Percentiles rank a stretch among this genome's conserved stretches.
Conservation (phyloP, 2,113 vertebrate genomes). For the Phylloscopus trochilus region DNA sequence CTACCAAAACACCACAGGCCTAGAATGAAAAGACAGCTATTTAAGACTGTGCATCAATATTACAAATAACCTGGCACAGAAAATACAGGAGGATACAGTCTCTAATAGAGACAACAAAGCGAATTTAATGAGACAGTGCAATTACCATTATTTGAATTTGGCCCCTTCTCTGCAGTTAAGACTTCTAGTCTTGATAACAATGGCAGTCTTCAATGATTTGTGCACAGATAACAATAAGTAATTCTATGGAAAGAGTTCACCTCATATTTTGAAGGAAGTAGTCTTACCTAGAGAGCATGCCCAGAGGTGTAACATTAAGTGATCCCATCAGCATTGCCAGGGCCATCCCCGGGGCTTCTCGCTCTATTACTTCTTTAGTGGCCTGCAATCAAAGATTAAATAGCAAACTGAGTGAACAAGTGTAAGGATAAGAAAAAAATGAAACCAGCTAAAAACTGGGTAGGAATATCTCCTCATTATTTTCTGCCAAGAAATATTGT, state of each 20-base stretch:
- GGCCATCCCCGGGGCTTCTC: conserved; percentile 97
- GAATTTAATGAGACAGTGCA: not conserved
- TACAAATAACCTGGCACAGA: not conserved
- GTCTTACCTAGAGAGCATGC: conserved; percentile 97
- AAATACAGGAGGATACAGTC: not conserved
- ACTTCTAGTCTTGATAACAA: not conserved
- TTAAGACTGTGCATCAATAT: not conserved
- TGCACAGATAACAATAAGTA: not conserved
- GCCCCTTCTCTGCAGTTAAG: not conserved
- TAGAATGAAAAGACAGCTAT: not conserved
- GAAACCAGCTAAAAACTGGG: conserved; percentile 32
- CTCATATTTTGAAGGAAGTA: conserved; percentile 17
- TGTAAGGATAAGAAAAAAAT: conserved; percentile 19
- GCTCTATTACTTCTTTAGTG: conserved; percentile 98
- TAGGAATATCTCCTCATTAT: not conserved
- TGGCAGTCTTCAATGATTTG: not conserved
- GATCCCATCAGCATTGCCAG: conserved; percentile 99
- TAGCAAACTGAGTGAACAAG: conserved; percentile 67
- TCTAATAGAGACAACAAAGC: not conserved
- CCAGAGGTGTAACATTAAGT: conserved; percentile 96
- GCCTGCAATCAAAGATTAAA: conserved; percentile 85
- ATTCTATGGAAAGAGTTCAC: conserved; percentile 20
- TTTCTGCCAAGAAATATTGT: not conserved
- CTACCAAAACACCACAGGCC: not conserved
- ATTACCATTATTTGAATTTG: not conserved